Evolutionary conservation across 2,888 invertebrate genomes (phyloP).

Genomic region (Hylaea fasciaria): DNA sequence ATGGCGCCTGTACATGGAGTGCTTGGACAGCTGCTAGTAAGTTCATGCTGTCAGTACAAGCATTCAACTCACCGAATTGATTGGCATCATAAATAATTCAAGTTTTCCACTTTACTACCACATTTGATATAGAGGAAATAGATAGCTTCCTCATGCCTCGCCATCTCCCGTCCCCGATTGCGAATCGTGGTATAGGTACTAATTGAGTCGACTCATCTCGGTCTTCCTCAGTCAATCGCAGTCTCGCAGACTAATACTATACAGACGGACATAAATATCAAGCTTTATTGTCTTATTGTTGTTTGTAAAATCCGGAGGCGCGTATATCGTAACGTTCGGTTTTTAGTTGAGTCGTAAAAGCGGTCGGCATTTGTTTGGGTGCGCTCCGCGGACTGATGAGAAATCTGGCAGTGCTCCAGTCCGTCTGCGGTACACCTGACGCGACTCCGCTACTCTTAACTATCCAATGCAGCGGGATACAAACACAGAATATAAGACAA

Average conservation of each 20-base stretch:
- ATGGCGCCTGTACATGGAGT: too few species aligned
- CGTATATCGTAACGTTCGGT: constrained; percentile 47
- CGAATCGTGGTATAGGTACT: too few species aligned
- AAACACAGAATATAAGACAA: constrained; percentile 4
- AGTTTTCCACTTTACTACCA: too few species aligned
- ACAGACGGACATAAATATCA: constrained; percentile 58
- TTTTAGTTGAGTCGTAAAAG: constrained; percentile 64
- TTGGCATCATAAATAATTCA: too few species aligned
- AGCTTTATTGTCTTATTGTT: constrained; percentile 59
- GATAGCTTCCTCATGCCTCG: too few species aligned
- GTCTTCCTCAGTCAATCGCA: constrained; percentile 40
- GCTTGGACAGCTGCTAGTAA: too few species aligned
- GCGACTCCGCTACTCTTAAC: neutral
- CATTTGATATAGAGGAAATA: too few species aligned
- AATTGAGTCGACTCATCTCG: constrained; percentile 32
- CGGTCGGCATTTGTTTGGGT: constrained; percentile 59
- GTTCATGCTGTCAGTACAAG: too few species aligned
- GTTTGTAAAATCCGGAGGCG: constrained; percentile 48
- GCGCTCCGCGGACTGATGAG: constrained; percentile 34
- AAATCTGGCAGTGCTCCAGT: constrained; percentile 59
- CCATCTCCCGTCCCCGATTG: too few species aligned
- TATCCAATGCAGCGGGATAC: neutral
- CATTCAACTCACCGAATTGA: too few species aligned
- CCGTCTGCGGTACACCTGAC: constrained; percentile 11
- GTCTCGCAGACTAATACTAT: too few species aligned